phyloP scores from a whole-genome alignment of 1,140 invertebrate species.

The Protaetia brevitarsis region DNA sequence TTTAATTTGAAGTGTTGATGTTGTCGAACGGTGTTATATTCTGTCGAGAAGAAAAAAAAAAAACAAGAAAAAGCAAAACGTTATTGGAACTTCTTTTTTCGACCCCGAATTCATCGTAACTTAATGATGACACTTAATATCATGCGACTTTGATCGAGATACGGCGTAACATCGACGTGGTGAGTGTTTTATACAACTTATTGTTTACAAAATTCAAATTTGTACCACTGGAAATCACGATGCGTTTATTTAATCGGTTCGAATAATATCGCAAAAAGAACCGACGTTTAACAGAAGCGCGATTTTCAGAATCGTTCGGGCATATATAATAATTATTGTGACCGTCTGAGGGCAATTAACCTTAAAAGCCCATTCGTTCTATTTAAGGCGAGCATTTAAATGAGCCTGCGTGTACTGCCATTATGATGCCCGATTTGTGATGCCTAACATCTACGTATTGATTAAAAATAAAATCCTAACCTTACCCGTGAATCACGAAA shows the following conservation, averaged over 20 bases:
- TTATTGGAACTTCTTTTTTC: not conserved
- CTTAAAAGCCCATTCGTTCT: too few species aligned
- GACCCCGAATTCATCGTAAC: not conserved
- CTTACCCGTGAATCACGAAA: not conserved
- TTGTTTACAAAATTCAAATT: constrained; percentile 16
- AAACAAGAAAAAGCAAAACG: not conserved
- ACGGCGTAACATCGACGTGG: not conserved
- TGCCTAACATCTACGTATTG: not conserved
- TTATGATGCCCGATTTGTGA: too few species aligned
- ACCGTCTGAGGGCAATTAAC: too few species aligned
- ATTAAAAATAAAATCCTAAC: constrained; percentile 17
- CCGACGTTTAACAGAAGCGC: not conserved
- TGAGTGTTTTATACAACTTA: not conserved
- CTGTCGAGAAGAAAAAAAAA: not conserved
- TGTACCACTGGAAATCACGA: not conserved
- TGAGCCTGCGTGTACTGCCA: too few species aligned
- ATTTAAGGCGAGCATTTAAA: too few species aligned
- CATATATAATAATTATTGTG: too few species aligned
- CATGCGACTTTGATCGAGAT: not conserved
- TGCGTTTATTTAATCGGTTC: not conserved
- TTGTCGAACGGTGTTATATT: not conserved
- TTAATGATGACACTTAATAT: not conserved
- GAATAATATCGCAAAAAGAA: too few species aligned
- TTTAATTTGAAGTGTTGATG: not conserved
- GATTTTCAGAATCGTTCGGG: too few species aligned